phyloP scores from a whole-genome alignment of 1,140 invertebrate genomes.

The Bactericera cockerelli region DNA sequence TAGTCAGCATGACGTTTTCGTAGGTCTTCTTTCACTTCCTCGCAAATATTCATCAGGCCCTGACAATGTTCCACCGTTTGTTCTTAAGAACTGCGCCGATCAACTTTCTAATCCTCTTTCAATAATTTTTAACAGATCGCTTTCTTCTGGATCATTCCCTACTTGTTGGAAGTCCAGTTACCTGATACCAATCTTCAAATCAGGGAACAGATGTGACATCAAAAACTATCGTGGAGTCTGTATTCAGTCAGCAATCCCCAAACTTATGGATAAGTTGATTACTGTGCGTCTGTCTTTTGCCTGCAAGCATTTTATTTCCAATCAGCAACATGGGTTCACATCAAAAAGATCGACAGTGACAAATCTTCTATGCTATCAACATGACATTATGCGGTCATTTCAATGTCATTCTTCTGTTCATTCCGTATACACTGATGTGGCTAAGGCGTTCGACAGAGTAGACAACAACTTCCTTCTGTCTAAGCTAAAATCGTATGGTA shows the following conservation, averaged over 20 bases:
- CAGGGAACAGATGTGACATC: background rate
- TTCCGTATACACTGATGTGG: constrained; percentile 10
- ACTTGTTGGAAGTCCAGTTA: background rate
- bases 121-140: background rate
- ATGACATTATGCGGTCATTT: background rate
- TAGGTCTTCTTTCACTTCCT: background rate
- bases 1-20: background rate
- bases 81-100: background rate
- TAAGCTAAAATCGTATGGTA: constrained; percentile 1
- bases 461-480: background rate
- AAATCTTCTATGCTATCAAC: background rate
- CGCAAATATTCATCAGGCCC: background rate
- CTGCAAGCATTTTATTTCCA: background rate
- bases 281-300: background rate
- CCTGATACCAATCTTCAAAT: constrained; percentile 10
- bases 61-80: background rate
- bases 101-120: background rate
- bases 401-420: background rate
- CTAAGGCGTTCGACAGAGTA: constrained; percentile 9
- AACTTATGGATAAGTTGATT: constrained; percentile 10
- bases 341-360: background rate
- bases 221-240: constrained; percentile 10
- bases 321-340: constrained; percentile 7
- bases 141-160: constrained; percentile 11
- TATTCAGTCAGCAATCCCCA: constrained; percentile 2